Evolutionary conservation across 2,888 invertebrate species (phyloP).

Genomic region (Entomobrya proxima): DNA sequence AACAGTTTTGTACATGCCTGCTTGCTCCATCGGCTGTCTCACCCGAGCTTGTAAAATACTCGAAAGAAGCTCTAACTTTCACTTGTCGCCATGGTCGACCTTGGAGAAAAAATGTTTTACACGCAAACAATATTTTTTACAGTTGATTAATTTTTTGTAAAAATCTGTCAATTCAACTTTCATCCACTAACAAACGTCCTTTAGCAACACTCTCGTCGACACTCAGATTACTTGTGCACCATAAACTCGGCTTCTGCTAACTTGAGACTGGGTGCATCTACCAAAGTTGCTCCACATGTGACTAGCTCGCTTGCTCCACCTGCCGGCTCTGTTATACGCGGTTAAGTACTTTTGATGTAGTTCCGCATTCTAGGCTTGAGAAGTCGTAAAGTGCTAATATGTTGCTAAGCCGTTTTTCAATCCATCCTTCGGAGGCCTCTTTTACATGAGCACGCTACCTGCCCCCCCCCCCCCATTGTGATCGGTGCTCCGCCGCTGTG

Average conservation of each 20-base stretch:
- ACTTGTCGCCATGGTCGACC: slow-evolving; percentile 68
- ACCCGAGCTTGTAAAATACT: slow-evolving; percentile 64
- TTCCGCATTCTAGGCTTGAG: slow-evolving; percentile 83
- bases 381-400: slow-evolving; percentile 84
- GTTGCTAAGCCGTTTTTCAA: slow-evolving; percentile 83
- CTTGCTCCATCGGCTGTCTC: slow-evolving; percentile 70
- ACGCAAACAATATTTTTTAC: no score
- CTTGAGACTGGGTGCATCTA: slow-evolving; percentile 67
- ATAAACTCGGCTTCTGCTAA: slow-evolving; percentile 68
- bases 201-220: slow-evolving; percentile 71
- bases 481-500: slow-evolving; percentile 84
- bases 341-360: slow-evolving; percentile 81
- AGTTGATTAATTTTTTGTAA: no score
- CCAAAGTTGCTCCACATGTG: slow-evolving; percentile 75
- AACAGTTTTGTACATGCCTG: slow-evolving; percentile 69
- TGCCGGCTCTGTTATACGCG: slow-evolving; percentile 85
- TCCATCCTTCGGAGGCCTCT: slow-evolving; percentile 82
- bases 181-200: slow-evolving; percentile 73
- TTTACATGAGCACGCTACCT: slow-evolving; percentile 84
- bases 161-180: no score
- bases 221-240: slow-evolving; percentile 70
- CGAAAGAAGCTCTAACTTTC: slow-evolving; percentile 64
- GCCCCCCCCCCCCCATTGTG: no score
- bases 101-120: slow-evolving; percentile 26
- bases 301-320: slow-evolving; percentile 84